phyloP scores from a whole-genome alignment of 2,113 vertebrate species.

The Salminus brasiliensis region DNA sequence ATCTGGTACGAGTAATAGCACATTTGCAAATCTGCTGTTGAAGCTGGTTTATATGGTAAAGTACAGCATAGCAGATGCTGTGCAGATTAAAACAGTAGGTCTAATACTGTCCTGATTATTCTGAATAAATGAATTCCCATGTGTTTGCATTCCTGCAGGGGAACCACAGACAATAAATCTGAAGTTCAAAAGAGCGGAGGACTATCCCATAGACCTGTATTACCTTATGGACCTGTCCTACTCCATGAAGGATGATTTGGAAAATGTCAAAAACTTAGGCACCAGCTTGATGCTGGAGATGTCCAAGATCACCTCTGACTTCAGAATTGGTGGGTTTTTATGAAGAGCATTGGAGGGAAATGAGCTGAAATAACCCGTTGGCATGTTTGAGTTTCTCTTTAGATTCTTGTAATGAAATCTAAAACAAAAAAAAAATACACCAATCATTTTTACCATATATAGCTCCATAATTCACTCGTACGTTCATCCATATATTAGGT shows the following conservation, averaged over 20 bases:
- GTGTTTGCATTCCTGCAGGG: conserved; percentile 71
- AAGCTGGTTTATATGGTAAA: not conserved
- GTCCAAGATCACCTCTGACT: conserved; percentile 93
- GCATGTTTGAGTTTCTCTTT: no score
- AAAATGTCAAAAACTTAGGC: conserved; percentile 95
- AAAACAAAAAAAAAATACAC: no score
- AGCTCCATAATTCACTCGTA: not conserved
- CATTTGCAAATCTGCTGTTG: not conserved
- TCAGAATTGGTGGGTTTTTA: conserved; percentile 85
- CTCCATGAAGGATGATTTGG: conserved; percentile 97
- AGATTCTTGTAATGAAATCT: no score
- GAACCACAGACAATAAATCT: conserved; percentile 89
- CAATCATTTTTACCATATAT: not conserved
- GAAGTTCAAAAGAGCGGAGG: conserved; percentile 95
- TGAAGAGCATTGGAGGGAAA: no score
- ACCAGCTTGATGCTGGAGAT: conserved; percentile 92
- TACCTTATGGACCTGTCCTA: conserved; percentile 98
- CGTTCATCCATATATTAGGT: conserved; percentile 67
- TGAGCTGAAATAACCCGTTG: no score
- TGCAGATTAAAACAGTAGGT: not conserved
- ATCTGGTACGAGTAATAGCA: conserved; percentile 76
- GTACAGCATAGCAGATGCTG: not conserved
- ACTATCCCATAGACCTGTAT: conserved; percentile 98
- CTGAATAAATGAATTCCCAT: not conserved
- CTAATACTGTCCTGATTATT: not conserved